These are phyloP conservation scores for Piliocolobus tephrosceles DNA, from an alignment of 2,113 vertebrate genomes.

Conservation along the genomic window DNA sequence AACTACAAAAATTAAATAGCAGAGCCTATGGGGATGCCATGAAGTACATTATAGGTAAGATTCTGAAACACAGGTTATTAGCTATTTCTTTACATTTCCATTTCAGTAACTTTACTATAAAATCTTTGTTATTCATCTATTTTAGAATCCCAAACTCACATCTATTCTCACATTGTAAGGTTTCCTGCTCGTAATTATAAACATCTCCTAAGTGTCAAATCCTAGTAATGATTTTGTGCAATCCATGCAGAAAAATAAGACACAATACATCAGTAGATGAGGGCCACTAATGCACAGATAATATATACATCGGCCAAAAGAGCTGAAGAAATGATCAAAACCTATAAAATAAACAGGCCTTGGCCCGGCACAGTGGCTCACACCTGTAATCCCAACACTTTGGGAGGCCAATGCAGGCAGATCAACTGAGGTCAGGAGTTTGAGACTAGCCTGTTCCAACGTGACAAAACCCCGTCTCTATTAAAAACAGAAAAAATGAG, in stretches of 20 bases:
- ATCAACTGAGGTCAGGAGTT: no score
- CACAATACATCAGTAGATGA: slow-evolving; percentile 79
- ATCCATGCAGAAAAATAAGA: slow-evolving; percentile 82
- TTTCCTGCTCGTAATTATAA: slow-evolving; percentile 74
- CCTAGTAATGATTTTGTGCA: slow-evolving; percentile 75
- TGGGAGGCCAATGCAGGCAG: no score
- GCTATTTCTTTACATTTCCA: slow-evolving; percentile 79
- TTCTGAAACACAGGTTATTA: slow-evolving; percentile 80
- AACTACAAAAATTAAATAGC: slow-evolving; percentile 78
- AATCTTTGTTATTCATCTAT: slow-evolving; percentile 73
- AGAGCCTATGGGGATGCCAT: slow-evolving; percentile 75
- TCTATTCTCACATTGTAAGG: slow-evolving; percentile 82
- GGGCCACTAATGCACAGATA: slow-evolving; percentile 74
- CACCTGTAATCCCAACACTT: no score
- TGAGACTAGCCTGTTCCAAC: no score
- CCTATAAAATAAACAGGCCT: slow-evolving; percentile 80
- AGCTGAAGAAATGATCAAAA: slow-evolving; percentile 61
- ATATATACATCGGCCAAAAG: slow-evolving; percentile 76
- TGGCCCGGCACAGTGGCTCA: neutral
- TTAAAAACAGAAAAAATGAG: no score
- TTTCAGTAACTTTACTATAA: slow-evolving; percentile 69
- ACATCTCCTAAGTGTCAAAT: slow-evolving; percentile 68
- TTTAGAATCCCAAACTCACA: slow-evolving; percentile 82
- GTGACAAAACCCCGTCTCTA: no score
- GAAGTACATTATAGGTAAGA: slow-evolving; percentile 73